Evolutionary conservation across 2,888 invertebrate species (phyloP).

Genomic region (Eurytoma adleriae): DNA sequence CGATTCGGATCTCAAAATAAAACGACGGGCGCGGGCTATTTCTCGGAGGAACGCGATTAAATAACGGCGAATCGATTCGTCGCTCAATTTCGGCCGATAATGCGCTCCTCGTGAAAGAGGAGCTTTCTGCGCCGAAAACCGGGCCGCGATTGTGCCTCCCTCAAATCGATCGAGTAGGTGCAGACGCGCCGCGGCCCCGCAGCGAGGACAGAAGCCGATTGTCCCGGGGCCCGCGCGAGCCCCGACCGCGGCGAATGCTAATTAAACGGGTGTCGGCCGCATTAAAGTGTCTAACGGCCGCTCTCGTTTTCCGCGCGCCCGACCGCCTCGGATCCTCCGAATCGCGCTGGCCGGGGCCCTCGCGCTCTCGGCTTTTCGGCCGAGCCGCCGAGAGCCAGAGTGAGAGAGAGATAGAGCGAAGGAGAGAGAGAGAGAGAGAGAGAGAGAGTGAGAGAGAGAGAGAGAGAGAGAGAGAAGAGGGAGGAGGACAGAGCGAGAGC

Average conservation of each 20-base stretch:
- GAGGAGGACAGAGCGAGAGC: constrained; percentile 14
- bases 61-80: too few species aligned
- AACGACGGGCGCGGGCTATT: too few species aligned
- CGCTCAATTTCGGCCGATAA: too few species aligned
- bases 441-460: constrained; percentile 51
- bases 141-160: not conserved
- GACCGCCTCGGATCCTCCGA: constrained; percentile 57
- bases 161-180: too few species aligned
- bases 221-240: constrained; percentile 17
- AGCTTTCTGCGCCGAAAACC: not conserved
- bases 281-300: constrained; percentile 73
- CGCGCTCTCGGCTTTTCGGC: constrained; percentile 3
- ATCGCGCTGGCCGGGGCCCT: too few species aligned
- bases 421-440: constrained; percentile 51
- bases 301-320: constrained; percentile 42
- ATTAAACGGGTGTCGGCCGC: constrained; percentile 75
- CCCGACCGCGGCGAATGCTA: constrained; percentile 73
- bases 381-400: constrained; percentile 3
- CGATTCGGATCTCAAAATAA: too few species aligned
- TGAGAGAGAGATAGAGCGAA: constrained; percentile 59
- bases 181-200: too few species aligned
- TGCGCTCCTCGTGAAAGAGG: too few species aligned
- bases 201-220: not conserved
- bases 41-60: too few species aligned
- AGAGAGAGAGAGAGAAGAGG: constrained; percentile 60